Base-by-base conservation (phyloP, 2,113 vertebrate genomes). In the Accipiter virgatus region DNA sequence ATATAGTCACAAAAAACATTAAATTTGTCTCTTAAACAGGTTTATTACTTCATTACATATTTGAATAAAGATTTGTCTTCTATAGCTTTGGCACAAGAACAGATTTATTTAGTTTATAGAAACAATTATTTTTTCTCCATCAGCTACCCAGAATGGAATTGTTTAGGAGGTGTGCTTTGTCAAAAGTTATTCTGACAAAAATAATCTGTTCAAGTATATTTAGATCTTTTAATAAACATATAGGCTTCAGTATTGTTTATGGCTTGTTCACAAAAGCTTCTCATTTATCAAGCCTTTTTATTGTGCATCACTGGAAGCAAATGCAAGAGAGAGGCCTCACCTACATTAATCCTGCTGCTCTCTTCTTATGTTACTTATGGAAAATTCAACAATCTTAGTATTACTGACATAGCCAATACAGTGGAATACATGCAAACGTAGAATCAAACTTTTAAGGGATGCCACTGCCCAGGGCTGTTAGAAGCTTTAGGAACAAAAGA, bases 41-140 rank as follows among this genome's bases (percentile, higher is more conserved):
- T 98, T 98, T 98, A 98, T 98, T 98, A 97, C 98, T 97, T 97
- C 88, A 95, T 56, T 96, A 95, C 34, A 38, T 95, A 95, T 91
- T 96, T 97, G 95, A 94, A 97, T 91, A 90, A 98, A 97, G 81
- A 98, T 98, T 97, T 97, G 86, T 98, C 98, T 98, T 98, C 93
- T 96, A 80, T 90, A 90, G 86, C 70, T 98, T 98, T 97, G 97
- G 91, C 97, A 97, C 56, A 93, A 89, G 75, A 95, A 96, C 82
- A 97, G 97, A 98, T 98, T 98, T 98, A 98, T 97, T 96, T 72
- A 70, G 75, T 59, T 96, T 96, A 96, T 75, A 96, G 79, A 95
- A 97, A 94, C 91, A 97, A 98, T 98, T 98, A 85, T 97, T 98
- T 98, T 97, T 98, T 42, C 75, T 87, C 81, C 83, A 84, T 93